These are phyloP conservation scores for Macrotrachela quadricornifera DNA, from an alignment of 1,140 invertebrate species.

Conservation along the genomic window DNA sequence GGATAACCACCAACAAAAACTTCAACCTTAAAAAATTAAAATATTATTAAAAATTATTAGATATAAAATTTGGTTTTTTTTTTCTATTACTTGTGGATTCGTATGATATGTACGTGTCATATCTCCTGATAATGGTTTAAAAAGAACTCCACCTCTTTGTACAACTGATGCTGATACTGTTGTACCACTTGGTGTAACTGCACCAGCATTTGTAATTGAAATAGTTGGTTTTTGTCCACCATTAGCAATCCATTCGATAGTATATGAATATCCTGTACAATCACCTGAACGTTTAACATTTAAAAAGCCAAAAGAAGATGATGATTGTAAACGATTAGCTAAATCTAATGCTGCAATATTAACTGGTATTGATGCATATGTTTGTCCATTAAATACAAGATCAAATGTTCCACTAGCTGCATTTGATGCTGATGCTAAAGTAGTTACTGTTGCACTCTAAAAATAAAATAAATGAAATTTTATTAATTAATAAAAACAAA, in stretches of 20 bases:
- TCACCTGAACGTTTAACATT: conserved; percentile 2
- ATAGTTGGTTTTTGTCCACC: conserved; percentile 15
- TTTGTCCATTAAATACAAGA: conserved; percentile 1
- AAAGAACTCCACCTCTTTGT: conserved; percentile 8
- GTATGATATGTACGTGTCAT: conserved; percentile 13
- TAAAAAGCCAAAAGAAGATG: neutral
- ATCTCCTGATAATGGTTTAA: conserved; percentile 15
- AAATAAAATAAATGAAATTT: neutral
- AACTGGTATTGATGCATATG: neutral
- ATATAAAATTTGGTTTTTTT: neutral
- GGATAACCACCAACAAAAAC: neutral
- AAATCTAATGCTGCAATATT: neutral
- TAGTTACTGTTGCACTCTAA: neutral
- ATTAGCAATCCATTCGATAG: conserved; percentile 11
- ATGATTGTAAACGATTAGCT: neutral
- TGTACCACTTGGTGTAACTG: neutral
- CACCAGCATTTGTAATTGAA: neutral
- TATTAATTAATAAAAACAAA: neutral
- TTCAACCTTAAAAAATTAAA: neutral
- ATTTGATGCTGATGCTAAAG: neutral
- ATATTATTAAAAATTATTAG: neutral
- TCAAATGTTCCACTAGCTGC: neutral
- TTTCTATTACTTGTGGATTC: conserved; percentile 11
- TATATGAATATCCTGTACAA: conserved; percentile 13
- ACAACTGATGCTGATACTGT: neutral